phyloP scores from a whole-genome alignment of 2,888 invertebrate species.

The Melangyna quadrimaculata region DNA sequence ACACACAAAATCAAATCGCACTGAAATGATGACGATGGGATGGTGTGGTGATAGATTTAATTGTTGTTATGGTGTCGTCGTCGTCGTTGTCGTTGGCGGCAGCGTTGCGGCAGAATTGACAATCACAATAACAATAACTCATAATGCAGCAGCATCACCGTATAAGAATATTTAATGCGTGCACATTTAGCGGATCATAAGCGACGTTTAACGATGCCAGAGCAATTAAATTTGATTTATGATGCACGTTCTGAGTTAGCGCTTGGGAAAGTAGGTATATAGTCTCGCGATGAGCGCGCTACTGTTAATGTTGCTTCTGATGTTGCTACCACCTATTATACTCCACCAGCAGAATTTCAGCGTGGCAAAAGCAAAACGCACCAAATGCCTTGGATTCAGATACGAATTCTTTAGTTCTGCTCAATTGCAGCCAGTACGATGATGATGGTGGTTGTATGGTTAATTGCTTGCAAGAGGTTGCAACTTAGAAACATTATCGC shows the following conservation, averaged over 20 bases:
- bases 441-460: conserved; percentile 56
- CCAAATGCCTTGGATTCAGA: conserved; percentile 24
- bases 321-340: not conserved
- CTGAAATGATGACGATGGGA: not conserved
- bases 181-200: conserved; percentile 72
- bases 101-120: conserved; percentile 53
- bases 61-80: conserved; percentile 22
- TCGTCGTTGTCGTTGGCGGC: conserved; percentile 1
- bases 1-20: conserved; percentile 5
- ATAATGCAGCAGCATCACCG: conserved; percentile 50
- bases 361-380: conserved; percentile 6
- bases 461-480: conserved; percentile 63
- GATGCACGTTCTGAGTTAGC: conserved; percentile 57
- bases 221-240: conserved; percentile 73
- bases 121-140: conserved; percentile 71
- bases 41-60: conserved; percentile 13
- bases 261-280: too few species aligned
- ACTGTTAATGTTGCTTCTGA: not conserved
- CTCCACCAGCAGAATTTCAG: conserved; percentile 20
- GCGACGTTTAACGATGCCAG: conserved; percentile 72
- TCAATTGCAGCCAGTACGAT: not conserved
- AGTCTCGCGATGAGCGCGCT: conserved; percentile 28
- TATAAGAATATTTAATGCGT: conserved; percentile 69
- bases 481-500: conserved; percentile 13
- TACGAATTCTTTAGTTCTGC: conserved; percentile 32